phyloP scores from a whole-genome alignment of 2,888 invertebrate species.

The Agriotes lineatus region DNA sequence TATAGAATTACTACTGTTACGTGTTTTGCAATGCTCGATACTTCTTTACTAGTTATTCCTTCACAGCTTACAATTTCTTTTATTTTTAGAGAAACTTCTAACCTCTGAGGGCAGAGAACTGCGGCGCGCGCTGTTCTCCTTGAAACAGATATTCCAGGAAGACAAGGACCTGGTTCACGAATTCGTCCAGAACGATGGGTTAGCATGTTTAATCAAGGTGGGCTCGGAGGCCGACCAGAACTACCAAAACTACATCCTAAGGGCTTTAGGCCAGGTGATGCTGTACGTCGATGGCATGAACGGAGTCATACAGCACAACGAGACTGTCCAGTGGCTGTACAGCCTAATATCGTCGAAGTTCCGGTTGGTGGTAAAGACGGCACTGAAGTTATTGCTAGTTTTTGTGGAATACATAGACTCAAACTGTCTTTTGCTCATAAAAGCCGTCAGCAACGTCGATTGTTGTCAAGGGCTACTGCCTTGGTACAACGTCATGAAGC shows the following conservation, averaged over 20 bases:
- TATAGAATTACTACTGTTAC: no score
- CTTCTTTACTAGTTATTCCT: no score
- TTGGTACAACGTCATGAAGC: conserved; percentile 75
- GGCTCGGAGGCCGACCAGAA: conserved; percentile 97
- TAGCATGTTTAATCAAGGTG: conserved; percentile 97
- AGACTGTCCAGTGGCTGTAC: conserved; percentile 98
- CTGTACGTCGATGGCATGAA: conserved; percentile 99
- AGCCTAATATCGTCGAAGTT: conserved; percentile 91
- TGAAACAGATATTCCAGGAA: conserved; percentile 99
- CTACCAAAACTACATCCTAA: conserved; percentile 97
- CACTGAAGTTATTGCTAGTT: conserved; percentile 94
- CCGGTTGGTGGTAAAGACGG: conserved; percentile 97
- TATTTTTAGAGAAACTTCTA: conserved; percentile 87
- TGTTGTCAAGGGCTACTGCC: conserved; percentile 73
- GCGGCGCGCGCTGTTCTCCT: conserved; percentile 94
- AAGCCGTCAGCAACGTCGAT: conserved; percentile 90
- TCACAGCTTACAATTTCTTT: neutral
- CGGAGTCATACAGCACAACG: conserved; percentile 96
- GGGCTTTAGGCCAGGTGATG: conserved; percentile 93
- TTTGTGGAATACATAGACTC: conserved; percentile 98
- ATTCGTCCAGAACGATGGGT: conserved; percentile 97
- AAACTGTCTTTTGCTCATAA: conserved; percentile 91
- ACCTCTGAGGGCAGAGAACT: conserved; percentile 95
- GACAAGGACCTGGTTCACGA: conserved; percentile 99
- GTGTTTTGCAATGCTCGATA: no score